Conservation (phyloP, 2,797 vertebrate species). For the Echiichthys vipera region DNA sequence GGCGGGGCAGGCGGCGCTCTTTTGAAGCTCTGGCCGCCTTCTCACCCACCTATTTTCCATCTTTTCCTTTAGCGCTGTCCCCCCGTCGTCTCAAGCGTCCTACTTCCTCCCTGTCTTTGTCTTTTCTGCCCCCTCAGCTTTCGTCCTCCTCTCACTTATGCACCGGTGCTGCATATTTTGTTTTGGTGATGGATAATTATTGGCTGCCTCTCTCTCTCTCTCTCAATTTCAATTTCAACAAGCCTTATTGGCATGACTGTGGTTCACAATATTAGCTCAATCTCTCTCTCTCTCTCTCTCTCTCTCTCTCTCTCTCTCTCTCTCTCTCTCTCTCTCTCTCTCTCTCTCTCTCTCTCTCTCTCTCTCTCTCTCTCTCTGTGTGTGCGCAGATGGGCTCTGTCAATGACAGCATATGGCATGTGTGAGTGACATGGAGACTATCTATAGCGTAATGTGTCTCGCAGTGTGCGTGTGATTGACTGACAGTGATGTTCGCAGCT, state of each 20-base stretch:
- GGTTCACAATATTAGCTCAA: no score
- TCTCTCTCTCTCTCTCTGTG: slow-evolving; percentile 7
- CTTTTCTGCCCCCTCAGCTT: neutral
- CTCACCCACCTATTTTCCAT: slow-evolving; percentile 41
- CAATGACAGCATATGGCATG: slow-evolving; percentile 57
- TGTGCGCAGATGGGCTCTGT: slow-evolving; percentile 53
- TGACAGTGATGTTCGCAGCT: slow-evolving; percentile 44
- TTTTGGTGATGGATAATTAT: slow-evolving; percentile 34
- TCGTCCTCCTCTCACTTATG: slow-evolving; percentile 19
- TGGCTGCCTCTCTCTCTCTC: slow-evolving; percentile 6
- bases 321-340: no score
- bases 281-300: no score
- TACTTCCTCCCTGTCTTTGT: slow-evolving; percentile 15
- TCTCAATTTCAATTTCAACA: no score
- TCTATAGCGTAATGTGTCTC: slow-evolving; percentile 45
- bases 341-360: slow-evolving; percentile 3
- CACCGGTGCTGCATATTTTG: slow-evolving; percentile 25
- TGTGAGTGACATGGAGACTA: slow-evolving; percentile 62
- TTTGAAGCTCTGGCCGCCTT: slow-evolving; percentile 69
- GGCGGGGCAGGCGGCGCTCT: slow-evolving; percentile 26
- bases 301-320: slow-evolving; percentile 9
- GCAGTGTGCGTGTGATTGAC: slow-evolving; percentile 48
- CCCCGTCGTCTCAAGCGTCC: slow-evolving; percentile 11
- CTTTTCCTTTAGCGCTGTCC: slow-evolving; percentile 28
- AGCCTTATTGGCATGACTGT: no score